Base-by-base conservation (phyloP, 2,113 vertebrate genomes). In the Rhinolophus ferrumequinum region DNA sequence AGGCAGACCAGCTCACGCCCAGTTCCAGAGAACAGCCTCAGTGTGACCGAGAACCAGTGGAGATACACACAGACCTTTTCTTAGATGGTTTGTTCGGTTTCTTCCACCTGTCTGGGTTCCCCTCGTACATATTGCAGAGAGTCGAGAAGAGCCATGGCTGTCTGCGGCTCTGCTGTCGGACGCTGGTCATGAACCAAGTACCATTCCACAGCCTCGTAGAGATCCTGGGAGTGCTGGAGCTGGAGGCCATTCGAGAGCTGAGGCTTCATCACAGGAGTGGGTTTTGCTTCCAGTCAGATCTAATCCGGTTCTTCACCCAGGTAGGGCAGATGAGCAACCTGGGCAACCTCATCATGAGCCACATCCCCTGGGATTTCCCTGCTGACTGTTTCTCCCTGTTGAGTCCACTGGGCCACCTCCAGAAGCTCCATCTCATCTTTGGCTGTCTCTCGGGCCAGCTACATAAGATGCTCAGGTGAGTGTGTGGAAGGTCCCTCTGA, bases 291-390 rank as follows among this genome's bases (percentile, higher is more conserved):
- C 14, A 26, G 9, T n/a, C 41, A 1, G 47, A 62, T 21, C 38
- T 88, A 5, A 99, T 98, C 72, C 96, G 99, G 3, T 99, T 99
- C 0, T 95, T 99, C 94, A 80, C 98, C 0, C 99, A 99, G 6
- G 97, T 99, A 66, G 97, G 98, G 16, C 88, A 96, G 2, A 99
- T 99, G 94, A 97, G 98, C 1, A 88, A 96, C 0, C 98, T 99
- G 60, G 95, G 95, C 33, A 99, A 99, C 70, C 98, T 99, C n/a
- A 98, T 98, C 41, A 97, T 99, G 60, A 99, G 99, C 87, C 99
- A 99, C 97, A 99, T 99, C 93, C 99, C 99, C 88, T 99, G 6
- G 99, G 99, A 26, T 97, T 99, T 98, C 41, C 96, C 96, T 1
- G 80, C 97, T 0, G 98, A 97, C 54, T 97, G 99, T 72, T 98